Conservation (phyloP, 2,888 invertebrate genomes). For the Melanargia galathea region DNA sequence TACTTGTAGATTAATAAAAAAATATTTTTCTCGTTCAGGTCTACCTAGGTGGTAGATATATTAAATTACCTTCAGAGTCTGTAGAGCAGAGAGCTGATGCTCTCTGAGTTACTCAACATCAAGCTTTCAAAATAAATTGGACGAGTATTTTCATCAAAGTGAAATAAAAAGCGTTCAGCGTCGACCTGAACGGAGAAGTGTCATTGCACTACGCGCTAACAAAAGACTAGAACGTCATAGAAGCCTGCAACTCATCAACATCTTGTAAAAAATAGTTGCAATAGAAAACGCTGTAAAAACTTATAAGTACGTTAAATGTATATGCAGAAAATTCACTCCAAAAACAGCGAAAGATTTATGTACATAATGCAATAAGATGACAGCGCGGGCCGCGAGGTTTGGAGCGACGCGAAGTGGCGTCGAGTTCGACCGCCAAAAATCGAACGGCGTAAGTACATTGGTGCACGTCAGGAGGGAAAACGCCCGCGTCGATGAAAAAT, state of each 20-base stretch:
- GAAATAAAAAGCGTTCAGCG: too few species aligned
- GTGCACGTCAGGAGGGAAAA: constrained; percentile 68
- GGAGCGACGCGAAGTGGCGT: constrained; percentile 34
- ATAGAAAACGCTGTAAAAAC: not conserved
- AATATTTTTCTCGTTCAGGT: too few species aligned
- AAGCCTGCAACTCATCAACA: constrained; percentile 10
- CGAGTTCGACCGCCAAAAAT: constrained; percentile 58
- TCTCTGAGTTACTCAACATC: too few species aligned
- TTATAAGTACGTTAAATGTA: not conserved
- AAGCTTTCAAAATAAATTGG: too few species aligned
- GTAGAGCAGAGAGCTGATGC: too few species aligned
- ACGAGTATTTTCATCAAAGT: too few species aligned
- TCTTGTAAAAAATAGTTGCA: constrained; percentile 10
- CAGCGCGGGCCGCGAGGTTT: constrained; percentile 35
- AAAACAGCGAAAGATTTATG: constrained; percentile 21
- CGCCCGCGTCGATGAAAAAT: constrained; percentile 73
- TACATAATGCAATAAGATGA: constrained; percentile 32
- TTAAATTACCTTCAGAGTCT: too few species aligned
- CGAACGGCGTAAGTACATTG: constrained; percentile 61
- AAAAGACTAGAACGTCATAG: constrained; percentile 11
- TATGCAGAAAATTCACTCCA: constrained; percentile 12
- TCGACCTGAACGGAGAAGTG: not conserved
- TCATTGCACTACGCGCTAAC: constrained; percentile 16
- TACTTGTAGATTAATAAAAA: too few species aligned
- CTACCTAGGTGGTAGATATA: too few species aligned